Percentiles rank a stretch among this genome's conserved stretches.
Conservation (phyloP, 2,888 invertebrate species). For the Argyra leucocephala region DNA sequence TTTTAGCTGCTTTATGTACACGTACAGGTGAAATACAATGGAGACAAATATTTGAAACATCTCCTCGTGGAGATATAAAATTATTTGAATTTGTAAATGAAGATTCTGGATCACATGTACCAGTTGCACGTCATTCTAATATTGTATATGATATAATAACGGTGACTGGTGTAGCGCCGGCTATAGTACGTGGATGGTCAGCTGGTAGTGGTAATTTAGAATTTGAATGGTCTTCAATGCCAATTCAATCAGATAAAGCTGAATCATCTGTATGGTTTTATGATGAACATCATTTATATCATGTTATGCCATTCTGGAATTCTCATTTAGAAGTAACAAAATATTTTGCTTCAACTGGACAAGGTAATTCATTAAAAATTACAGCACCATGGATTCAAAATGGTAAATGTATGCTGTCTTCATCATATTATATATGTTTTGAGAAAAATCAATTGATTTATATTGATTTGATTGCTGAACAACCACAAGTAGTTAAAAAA, state of each 20-base stretch:
- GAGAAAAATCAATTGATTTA: constrained; percentile 52
- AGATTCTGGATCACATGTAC: constrained; percentile 26
- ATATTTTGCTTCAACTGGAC: constrained; percentile 54
- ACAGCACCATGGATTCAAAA: constrained; percentile 54
- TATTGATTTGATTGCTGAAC: constrained; percentile 51
- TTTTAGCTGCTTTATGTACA: constrained; percentile 69
- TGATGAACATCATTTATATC: constrained; percentile 50
- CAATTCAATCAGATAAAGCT: constrained; percentile 35
- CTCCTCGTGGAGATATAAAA: constrained; percentile 55
- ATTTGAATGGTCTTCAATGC: constrained; percentile 65
- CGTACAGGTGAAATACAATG: constrained; percentile 62
- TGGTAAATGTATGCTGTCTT: constrained; percentile 50
- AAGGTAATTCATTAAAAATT: constrained; percentile 49
- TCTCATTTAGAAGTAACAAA: constrained; percentile 58
- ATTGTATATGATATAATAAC: constrained; percentile 58
- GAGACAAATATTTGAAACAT: constrained; percentile 69
- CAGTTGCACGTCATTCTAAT: constrained; percentile 23
- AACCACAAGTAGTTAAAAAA: constrained; percentile 46
- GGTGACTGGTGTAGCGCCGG: constrained; percentile 63
- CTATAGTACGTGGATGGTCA: constrained; percentile 71
- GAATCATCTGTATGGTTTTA: constrained; percentile 52
- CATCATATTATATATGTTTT: constrained; percentile 57
- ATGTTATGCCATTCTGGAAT: constrained; percentile 51
- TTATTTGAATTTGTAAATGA: constrained; percentile 40
- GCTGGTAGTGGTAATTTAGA: constrained; percentile 57